phyloP scores from a whole-genome alignment of 1,140 invertebrate species.

The Listronotus bonariensis region DNA sequence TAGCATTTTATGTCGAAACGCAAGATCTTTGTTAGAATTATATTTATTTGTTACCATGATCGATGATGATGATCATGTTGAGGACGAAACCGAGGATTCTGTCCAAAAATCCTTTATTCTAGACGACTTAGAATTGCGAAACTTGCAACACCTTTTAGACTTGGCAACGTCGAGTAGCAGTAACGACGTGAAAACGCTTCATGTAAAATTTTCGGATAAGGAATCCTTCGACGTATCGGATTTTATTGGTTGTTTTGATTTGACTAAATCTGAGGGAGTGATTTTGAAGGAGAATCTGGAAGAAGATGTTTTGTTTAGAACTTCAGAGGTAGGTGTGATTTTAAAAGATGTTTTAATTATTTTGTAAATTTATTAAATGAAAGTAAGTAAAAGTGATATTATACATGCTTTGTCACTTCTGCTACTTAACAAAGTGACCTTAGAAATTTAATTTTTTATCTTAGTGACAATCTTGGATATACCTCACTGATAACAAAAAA shows the following conservation, averaged over 20 bases:
- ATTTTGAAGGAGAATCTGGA: slow-evolving; percentile 55
- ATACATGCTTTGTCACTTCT: no score
- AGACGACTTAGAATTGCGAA: slow-evolving; percentile 45
- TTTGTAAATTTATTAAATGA: no score
- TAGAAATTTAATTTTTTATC: no score
- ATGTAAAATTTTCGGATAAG: slow-evolving; percentile 51
- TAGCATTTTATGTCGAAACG: slow-evolving; percentile 46
- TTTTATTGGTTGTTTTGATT: slow-evolving; percentile 64
- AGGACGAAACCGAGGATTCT: not conserved
- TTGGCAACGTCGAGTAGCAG: slow-evolving; percentile 47
- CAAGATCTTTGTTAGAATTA: slow-evolving; percentile 49
- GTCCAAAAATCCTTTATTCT: slow-evolving; percentile 8
- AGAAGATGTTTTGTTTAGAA: slow-evolving; percentile 55
- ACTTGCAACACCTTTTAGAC: slow-evolving; percentile 55
- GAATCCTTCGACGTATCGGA: slow-evolving; percentile 45
- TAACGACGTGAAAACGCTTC: slow-evolving; percentile 39
- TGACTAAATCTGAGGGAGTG: slow-evolving; percentile 55
- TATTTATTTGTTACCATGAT: slow-evolving; percentile 41
- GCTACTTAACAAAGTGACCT: no score
- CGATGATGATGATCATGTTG: slow-evolving; percentile 16
- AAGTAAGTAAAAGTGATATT: no score
- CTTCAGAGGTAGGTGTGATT: slow-evolving; percentile 57
- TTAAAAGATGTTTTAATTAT: no score
- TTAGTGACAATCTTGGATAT: no score
- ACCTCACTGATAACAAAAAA: no score